These are phyloP conservation scores for Caiman crocodilus DNA, from an alignment of 2,797 vertebrate genomes.

Conservation along the genomic window DNA sequence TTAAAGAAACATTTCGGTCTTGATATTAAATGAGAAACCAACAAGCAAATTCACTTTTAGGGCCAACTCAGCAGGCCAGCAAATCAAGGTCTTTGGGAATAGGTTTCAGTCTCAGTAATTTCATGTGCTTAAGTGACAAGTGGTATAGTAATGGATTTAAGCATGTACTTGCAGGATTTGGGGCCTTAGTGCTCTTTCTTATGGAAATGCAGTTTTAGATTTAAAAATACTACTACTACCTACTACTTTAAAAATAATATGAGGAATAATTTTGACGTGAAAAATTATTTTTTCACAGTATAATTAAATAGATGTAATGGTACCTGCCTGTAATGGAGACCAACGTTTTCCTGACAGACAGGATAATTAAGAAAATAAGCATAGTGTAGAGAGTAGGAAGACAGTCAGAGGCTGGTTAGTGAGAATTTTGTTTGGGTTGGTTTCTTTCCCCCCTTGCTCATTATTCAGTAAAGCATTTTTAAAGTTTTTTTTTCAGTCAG, in stretches of 20 bases:
- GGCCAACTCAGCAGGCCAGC: background rate
- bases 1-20: background rate
- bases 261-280: background rate
- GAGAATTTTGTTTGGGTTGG: conserved; percentile 50
- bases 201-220: background rate
- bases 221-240: too few relatives aligned
- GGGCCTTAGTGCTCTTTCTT: background rate
- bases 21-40: background rate
- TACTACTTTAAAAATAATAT: background rate
- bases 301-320: conserved; percentile 46
- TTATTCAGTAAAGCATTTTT: conserved; percentile 27
- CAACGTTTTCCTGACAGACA: conserved; percentile 30
- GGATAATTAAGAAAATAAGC: conserved; percentile 21
- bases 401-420: conserved; percentile 56
- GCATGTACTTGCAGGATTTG: background rate
- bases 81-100: background rate
- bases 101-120: background rate
- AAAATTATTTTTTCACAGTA: conserved; percentile 8
- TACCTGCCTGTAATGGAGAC: conserved; percentile 20
- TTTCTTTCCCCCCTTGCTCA: conserved; percentile 34
- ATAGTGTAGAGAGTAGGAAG: conserved; percentile 23
- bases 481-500: background rate
- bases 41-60: background rate
- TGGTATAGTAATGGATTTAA: background rate
- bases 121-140: background rate